Evolutionary conservation across 2,113 vertebrate genomes (phyloP).

Genomic region (Forbesichthys papilliferus): DNA sequence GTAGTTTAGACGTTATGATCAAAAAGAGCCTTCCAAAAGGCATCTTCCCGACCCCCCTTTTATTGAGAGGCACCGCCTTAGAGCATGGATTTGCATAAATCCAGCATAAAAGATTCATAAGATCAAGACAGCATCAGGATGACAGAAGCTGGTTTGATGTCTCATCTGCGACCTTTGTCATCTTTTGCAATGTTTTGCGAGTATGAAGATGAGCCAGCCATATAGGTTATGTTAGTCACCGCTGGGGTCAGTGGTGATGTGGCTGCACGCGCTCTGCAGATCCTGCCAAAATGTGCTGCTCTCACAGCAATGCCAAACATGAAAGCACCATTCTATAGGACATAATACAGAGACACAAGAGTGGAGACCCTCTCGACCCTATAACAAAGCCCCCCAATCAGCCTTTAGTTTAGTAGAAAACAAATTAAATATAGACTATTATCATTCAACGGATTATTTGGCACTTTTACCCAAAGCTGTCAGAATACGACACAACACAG

Average conservation of each 20-base stretch:
- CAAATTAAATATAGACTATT: background rate
- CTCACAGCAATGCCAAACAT: background rate
- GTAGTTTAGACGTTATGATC: background rate
- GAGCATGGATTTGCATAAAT: constrained; percentile 8
- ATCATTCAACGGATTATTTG: too few species aligned
- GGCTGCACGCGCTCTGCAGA: background rate
- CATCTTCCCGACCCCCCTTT: too few species aligned
- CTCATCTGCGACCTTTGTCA: background rate
- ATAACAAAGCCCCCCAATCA: constrained; percentile 10
- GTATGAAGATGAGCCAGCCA: background rate
- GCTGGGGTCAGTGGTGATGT: background rate
- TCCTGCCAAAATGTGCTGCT: constrained; percentile 3
- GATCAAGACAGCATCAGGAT: constrained; percentile 1
- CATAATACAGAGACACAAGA: background rate
- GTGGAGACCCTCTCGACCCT: background rate
- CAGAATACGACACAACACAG: too few species aligned
- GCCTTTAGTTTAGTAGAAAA: background rate
- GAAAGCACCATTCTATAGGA: background rate
- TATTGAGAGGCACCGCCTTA: background rate
- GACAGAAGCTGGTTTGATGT: background rate
- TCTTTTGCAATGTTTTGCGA: background rate
- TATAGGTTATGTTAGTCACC: constrained; percentile 6
- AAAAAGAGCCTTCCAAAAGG: background rate
- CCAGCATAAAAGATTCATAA: constrained; percentile 24
- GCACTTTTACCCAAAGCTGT: too few species aligned